Percentiles rank a stretch among this genome's conserved stretches.
These are phyloP conservation scores for Tragulus kanchil DNA, from an alignment of 2,113 vertebrate species.

Conservation along the genomic window DNA sequence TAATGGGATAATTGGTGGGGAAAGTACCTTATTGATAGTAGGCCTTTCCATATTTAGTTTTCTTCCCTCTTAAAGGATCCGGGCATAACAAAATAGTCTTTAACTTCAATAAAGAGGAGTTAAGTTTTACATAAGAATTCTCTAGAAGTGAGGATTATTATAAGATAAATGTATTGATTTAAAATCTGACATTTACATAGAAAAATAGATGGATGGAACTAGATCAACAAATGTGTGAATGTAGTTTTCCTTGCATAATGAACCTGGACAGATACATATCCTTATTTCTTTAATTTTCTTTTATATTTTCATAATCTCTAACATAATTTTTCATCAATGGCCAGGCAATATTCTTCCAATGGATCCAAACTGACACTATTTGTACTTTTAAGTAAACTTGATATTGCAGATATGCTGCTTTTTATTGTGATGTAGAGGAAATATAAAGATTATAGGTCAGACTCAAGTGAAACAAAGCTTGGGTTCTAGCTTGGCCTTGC, in stretches of 20 bases:
- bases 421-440: neutral
- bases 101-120: neutral
- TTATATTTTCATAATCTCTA: neutral
- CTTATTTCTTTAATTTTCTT: neutral
- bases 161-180: neutral
- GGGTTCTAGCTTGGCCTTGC: neutral
- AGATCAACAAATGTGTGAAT: neutral
- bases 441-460: neutral
- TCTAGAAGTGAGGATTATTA: neutral
- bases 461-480: neutral
- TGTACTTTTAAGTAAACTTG: neutral
- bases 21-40: neutral
- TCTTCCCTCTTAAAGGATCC: slow-evolving; percentile 21
- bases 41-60: neutral
- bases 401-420: neutral
- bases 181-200: neutral
- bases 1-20: slow-evolving; percentile 52
- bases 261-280: neutral
- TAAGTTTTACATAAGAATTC: neutral
- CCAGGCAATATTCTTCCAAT: neutral
- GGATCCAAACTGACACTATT: neutral
- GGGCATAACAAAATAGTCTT: neutral
- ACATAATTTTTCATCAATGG: neutral
- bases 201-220: neutral
- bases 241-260: neutral